Evolutionary conservation across 1,140 invertebrate genomes (phyloP), one percentile per base, ranked within the genome.

Genomic region (Drosophila pseudoobscura): DNA sequence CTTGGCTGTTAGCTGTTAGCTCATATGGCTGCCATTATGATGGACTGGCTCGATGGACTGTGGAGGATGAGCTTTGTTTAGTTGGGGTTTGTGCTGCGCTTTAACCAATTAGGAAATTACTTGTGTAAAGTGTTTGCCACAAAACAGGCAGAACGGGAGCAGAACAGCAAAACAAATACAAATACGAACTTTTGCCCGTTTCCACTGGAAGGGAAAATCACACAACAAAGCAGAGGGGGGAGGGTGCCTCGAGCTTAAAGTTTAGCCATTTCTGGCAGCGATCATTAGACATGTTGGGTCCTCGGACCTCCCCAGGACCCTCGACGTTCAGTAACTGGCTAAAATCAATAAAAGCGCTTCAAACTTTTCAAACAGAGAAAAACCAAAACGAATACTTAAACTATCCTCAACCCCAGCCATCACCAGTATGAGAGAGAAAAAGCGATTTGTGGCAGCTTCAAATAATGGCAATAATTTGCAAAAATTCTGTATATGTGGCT

Each of bases 51-150:
- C 24, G 4, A 4, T 26, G 24, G 24, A 41, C 55, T 55, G 11
- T 31, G 35, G 53, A 47, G 29, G 41, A 65, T 61, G 52, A 29
- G 45, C 46, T 39, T 77, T 54, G 68, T 31, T 63, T 43, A 9
- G 29, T 39, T 39, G 55, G 50, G 66, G 26, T 58, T 61, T 63
- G 29, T 56, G 60, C 41, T 53, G 52, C 59, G 72, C 59, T 80
- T 82, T 58, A 79, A 68, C 80, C 80, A 83, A 83, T 83, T 83
- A 84, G 80, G 58, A 83, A 84, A 83, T 84, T 83, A 79, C 71
- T 84, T 68, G 70, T 62, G 75, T 59, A 83, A 83, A 82, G 56
- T 59, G 79, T 54, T 65, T 65, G 59, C 72, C 51, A 63, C 70
- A 73, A 62, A 29, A 62, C 44, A 53, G 39, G 43, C 55, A 43